These are phyloP conservation scores for Vireo griseus DNA, from an alignment of 2,797 vertebrate species.

Conservation along the genomic window DNA sequence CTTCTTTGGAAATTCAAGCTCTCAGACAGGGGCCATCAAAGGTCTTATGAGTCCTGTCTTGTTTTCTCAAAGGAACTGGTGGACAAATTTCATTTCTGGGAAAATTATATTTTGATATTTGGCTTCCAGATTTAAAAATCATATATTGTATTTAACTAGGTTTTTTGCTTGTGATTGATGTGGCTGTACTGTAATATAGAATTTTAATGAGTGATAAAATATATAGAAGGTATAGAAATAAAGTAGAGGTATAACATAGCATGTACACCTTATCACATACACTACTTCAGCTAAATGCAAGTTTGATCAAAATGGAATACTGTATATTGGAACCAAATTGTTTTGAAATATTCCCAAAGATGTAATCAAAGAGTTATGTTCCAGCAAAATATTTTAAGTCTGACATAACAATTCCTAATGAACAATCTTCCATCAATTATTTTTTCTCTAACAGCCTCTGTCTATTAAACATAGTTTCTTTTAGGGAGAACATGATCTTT, in stretches of 20 bases:
- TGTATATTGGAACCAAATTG: background rate
- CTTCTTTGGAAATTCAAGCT: background rate
- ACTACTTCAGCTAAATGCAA: background rate
- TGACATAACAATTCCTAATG: background rate
- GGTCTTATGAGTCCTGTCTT: background rate
- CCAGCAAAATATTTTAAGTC: background rate
- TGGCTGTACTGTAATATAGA: background rate
- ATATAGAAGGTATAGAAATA: background rate
- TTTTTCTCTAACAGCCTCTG: background rate
- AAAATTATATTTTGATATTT: background rate
- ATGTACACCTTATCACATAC: background rate
- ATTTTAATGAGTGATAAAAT: background rate
- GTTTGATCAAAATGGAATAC: background rate
- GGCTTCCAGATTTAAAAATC: background rate
- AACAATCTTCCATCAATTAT: background rate
- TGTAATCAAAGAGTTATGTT: background rate
- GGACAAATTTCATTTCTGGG: background rate
- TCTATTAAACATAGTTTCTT: background rate
- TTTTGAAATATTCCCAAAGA: background rate
- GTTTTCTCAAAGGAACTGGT: background rate
- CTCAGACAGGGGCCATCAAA: background rate
- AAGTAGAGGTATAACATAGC: background rate
- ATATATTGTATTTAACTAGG: background rate
- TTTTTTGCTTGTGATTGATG: background rate
- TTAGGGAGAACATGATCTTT: background rate